Conservation (phyloP, 2,888 invertebrate species). For the Eilema sororculum region DNA sequence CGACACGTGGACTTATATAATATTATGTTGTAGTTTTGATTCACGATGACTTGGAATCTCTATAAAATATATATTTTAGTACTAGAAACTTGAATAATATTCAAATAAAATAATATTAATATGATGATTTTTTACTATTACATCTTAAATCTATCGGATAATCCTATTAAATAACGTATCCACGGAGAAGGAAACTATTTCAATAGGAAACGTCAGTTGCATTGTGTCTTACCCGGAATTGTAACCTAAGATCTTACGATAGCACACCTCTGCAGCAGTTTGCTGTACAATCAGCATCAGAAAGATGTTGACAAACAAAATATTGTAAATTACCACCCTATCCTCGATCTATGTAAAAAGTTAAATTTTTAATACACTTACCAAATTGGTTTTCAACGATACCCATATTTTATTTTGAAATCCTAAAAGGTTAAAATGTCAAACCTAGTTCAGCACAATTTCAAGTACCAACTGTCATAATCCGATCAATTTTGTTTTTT, state of each 20-base stretch:
- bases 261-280: not conserved
- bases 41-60: not conserved
- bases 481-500: no score
- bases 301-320: no score
- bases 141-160: not conserved
- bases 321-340: no score
- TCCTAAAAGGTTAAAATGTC: no score
- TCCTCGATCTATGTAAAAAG: no score
- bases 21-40: not conserved
- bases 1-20: slow-evolving; percentile 5
- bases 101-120: not conserved
- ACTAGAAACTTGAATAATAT: not conserved
- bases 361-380: no score
- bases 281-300: no score
- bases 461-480: no score
- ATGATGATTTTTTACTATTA: not conserved
- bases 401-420: no score
- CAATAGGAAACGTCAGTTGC: not conserved
- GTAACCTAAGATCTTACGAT: not conserved
- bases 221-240: not conserved
- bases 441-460: no score
- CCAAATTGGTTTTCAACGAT: no score
- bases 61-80: not conserved
- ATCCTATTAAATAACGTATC: not conserved
- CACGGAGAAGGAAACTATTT: not conserved